phyloP scores from a whole-genome alignment of 2,113 vertebrate species.

The Tachuris rubrigastra region DNA sequence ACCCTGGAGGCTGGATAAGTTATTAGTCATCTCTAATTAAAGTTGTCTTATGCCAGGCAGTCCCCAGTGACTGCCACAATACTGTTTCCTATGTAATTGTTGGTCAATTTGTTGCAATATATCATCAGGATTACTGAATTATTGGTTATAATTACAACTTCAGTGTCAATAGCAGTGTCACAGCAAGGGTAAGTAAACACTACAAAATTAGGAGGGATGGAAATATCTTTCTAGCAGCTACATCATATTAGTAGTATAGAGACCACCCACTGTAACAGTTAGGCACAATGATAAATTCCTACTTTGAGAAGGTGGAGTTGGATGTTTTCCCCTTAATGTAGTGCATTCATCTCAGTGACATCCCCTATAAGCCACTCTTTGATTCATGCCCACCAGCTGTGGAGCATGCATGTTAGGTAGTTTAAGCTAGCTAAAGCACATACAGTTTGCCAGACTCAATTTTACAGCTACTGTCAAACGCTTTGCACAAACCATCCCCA shows the following conservation, averaged over 20 bases:
- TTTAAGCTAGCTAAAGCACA: not conserved
- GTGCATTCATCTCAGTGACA: not conserved
- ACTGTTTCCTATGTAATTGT: not conserved
- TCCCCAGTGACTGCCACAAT: not conserved
- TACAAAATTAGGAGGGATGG: constrained; percentile 32
- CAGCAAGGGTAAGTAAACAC: constrained; percentile 67
- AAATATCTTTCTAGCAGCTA: constrained; percentile 23
- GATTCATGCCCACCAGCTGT: not conserved
- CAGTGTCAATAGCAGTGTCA: constrained; percentile 54
- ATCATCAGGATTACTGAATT: constrained; percentile 57
- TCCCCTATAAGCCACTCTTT: not conserved
- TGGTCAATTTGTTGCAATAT: constrained; percentile 53
- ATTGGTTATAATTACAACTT: constrained; percentile 56
- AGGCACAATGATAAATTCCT: not conserved
- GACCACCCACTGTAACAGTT: not conserved
- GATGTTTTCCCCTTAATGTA: not conserved
- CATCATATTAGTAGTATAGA: not conserved
- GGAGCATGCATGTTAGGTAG: rapidly evolving
- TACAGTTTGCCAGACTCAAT: not conserved
- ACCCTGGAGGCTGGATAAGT: not conserved
- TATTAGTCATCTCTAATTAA: constrained; percentile 54
- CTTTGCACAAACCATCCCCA: not conserved
- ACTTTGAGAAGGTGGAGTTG: not conserved
- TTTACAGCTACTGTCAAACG: not conserved
- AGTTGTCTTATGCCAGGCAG: constrained; percentile 17